Conservation (phyloP, 1,140 invertebrate genomes). For the Pygmarrhopalites habei region DNA sequence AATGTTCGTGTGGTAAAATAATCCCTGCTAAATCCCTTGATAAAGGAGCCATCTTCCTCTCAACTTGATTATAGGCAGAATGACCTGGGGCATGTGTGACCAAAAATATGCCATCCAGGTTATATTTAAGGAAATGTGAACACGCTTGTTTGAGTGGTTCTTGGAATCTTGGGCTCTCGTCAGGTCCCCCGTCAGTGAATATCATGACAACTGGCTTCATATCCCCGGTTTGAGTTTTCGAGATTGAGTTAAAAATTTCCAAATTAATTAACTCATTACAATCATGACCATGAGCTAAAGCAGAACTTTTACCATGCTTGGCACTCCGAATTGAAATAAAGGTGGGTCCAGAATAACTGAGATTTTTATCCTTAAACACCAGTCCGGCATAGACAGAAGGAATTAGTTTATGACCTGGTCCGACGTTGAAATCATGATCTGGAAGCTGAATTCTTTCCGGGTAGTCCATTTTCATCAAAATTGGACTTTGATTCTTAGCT, state of each 20-base stretch:
- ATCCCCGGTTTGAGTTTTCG: slow-evolving; percentile 35
- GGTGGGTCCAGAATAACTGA: slow-evolving; percentile 44
- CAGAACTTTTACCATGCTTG: slow-evolving; percentile 40
- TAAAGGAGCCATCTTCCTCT: slow-evolving; percentile 44
- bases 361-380: slow-evolving; percentile 37
- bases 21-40: slow-evolving; percentile 43
- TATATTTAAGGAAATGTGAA: slow-evolving; percentile 10
- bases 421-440: slow-evolving; percentile 47
- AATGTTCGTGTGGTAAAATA: slow-evolving; percentile 43
- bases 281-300: slow-evolving; percentile 43
- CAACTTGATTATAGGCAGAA: slow-evolving; percentile 42
- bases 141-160: slow-evolving; percentile 30
- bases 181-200: slow-evolving; percentile 44
- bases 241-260: slow-evolving; percentile 38
- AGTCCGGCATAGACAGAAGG: slow-evolving; percentile 41
- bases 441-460: slow-evolving; percentile 43
- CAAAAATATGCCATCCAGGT: slow-evolving; percentile 46
- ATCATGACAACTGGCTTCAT: slow-evolving; percentile 45
- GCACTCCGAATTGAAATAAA: slow-evolving; percentile 44
- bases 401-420: slow-evolving; percentile 41
- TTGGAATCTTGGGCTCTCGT: slow-evolving; percentile 44
- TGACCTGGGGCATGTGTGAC: slow-evolving; percentile 45
- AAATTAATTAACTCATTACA: slow-evolving; percentile 40
- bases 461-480: slow-evolving; percentile 46
- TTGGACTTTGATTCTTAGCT: slow-evolving; percentile 43